Evolutionary conservation across 1,140 invertebrate genomes (phyloP).

Genomic region (Leptonema lineaticorne): DNA sequence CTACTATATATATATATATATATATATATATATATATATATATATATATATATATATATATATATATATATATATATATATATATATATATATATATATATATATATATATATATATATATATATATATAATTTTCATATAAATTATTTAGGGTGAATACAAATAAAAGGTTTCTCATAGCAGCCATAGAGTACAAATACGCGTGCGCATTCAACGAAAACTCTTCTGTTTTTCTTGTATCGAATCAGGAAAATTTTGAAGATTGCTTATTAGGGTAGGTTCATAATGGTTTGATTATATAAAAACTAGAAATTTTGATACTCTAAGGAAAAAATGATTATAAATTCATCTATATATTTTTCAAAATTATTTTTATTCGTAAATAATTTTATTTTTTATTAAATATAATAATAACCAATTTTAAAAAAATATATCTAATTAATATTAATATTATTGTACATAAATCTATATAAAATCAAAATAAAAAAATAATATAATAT

Average conservation of each 20-base stretch:
- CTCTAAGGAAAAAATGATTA: too few relatives aligned
- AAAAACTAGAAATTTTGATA: too few relatives aligned
- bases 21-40: neutral
- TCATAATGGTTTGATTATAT: too few relatives aligned
- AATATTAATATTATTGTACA: too few relatives aligned
- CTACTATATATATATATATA: neutral
- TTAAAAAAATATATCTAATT: too few relatives aligned
- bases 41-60: neutral
- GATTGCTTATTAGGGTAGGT: neutral
- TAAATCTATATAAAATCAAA: too few relatives aligned
- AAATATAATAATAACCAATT: too few relatives aligned
- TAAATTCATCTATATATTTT: neutral
- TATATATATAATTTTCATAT: neutral
- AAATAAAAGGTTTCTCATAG: neutral
- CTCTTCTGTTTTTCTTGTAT: neutral
- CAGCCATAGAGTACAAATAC: neutral
- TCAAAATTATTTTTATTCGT: neutral
- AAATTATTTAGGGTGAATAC: neutral
- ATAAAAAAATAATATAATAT: too few relatives aligned
- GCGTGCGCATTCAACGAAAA: neutral
- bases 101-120: neutral
- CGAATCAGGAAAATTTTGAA: neutral
- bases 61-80: neutral
- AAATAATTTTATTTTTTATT: too few relatives aligned
- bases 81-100: neutral